Evolutionary conservation across 2,888 invertebrate species (phyloP).

Genomic region (Volucella zonaria): DNA sequence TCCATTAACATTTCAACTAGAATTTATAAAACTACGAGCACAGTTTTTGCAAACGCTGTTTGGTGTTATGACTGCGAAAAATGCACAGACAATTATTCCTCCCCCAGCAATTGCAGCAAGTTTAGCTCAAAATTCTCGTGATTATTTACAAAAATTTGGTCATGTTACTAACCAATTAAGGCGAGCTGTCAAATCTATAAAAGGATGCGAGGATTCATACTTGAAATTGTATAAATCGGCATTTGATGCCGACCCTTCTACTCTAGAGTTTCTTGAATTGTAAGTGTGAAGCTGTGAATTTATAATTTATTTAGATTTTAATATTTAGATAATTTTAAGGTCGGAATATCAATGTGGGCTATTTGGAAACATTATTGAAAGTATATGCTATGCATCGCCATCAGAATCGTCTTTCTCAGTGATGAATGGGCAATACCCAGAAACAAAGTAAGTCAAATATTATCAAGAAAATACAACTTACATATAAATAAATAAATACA

Average conservation of each 20-base stretch:
- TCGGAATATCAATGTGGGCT: slow-evolving; percentile 81
- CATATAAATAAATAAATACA: too few relatives aligned
- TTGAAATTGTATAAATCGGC: slow-evolving; percentile 91
- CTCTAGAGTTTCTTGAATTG: slow-evolving; percentile 89
- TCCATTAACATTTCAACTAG: slow-evolving; percentile 86
- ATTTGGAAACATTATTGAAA: slow-evolving; percentile 81
- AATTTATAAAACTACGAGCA: slow-evolving; percentile 89
- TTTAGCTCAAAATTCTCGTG: slow-evolving; percentile 89
- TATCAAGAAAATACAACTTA: too few relatives aligned
- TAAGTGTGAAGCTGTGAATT: slow-evolving; percentile 77
- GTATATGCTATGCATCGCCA: slow-evolving; percentile 81
- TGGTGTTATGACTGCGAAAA: slow-evolving; percentile 82
- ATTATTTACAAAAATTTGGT: slow-evolving; percentile 90
- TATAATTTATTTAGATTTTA: slow-evolving; percentile 73
- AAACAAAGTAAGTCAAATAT: slow-evolving; percentile 78
- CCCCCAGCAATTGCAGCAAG: slow-evolving; percentile 95
- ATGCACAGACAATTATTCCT: slow-evolving; percentile 90
- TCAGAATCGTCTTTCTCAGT: slow-evolving; percentile 81
- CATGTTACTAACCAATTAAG: slow-evolving; percentile 90
- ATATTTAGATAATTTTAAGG: slow-evolving; percentile 52
- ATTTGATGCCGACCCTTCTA: slow-evolving; percentile 92
- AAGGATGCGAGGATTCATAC: slow-evolving; percentile 88
- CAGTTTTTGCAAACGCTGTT: slow-evolving; percentile 87
- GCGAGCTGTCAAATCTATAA: slow-evolving; percentile 88
- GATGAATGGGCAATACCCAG: slow-evolving; percentile 80